These are phyloP conservation scores for Micropterix aruncella DNA, from an alignment of 2,888 invertebrate species.

Conservation along the genomic window DNA sequence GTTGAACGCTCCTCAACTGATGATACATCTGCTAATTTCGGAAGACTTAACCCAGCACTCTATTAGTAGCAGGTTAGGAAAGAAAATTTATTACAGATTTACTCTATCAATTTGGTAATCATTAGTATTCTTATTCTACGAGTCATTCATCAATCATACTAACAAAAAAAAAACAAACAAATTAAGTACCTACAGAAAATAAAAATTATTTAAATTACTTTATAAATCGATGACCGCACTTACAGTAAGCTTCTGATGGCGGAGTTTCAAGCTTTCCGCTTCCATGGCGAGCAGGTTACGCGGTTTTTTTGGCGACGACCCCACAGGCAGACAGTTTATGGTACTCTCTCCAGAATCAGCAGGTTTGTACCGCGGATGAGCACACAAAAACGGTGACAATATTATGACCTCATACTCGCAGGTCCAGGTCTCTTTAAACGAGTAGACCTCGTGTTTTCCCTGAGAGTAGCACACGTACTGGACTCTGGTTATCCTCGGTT, in stretches of 20 bases:
- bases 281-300: slow-evolving; percentile 56
- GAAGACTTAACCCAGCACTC: too few species aligned
- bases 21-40: too few species aligned
- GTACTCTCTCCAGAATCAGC: slow-evolving; percentile 63
- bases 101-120: too few species aligned
- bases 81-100: too few species aligned
- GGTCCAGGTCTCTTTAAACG: slow-evolving; percentile 83
- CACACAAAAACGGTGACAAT: slow-evolving; percentile 73
- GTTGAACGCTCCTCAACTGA: too few species aligned
- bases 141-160: too few species aligned
- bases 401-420: slow-evolving; percentile 92
- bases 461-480: slow-evolving; percentile 81
- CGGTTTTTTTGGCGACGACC: slow-evolving; percentile 56
- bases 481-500: slow-evolving; percentile 67
- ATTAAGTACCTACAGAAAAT: slow-evolving; percentile 7
- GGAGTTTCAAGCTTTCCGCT: slow-evolving; percentile 54
- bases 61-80: too few species aligned
- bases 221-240: slow-evolving; percentile 16
- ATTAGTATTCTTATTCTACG: too few species aligned
- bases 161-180: slow-evolving; percentile 3
- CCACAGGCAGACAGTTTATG: slow-evolving; percentile 59
- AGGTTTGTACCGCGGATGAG: slow-evolving; percentile 77
- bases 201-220: slow-evolving; percentile 3
- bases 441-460: slow-evolving; percentile 84
- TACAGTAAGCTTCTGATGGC: slow-evolving; percentile 42